phyloP scores from a whole-genome alignment of 2,113 vertebrate genomes.

The Saguinus midas region DNA sequence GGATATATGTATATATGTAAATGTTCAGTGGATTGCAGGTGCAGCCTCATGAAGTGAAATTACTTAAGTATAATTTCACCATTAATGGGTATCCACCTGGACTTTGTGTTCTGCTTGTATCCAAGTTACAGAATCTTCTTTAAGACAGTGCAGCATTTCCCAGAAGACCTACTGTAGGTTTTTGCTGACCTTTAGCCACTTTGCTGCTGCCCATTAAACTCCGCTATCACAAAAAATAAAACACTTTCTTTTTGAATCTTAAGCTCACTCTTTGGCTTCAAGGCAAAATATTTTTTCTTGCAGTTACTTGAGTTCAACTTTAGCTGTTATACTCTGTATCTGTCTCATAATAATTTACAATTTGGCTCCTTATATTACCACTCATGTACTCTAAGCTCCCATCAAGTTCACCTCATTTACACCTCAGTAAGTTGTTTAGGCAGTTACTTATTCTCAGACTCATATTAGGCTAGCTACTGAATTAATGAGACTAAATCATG shows the following conservation, averaged over 20 bases:
- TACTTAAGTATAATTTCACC: not conserved
- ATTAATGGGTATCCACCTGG: not conserved
- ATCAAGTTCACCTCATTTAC: not conserved
- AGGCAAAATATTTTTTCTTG: not conserved
- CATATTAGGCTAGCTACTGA: constrained; percentile 11
- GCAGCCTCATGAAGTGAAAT: not conserved
- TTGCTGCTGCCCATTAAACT: not conserved
- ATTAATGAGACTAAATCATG: not conserved
- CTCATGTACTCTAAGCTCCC: not conserved
- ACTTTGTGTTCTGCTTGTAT: not conserved
- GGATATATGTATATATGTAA: not conserved
- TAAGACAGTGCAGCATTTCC: not conserved
- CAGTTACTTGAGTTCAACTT: not conserved
- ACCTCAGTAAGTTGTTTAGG: not conserved
- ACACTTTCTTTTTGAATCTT: not conserved
- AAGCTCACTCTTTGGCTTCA: not conserved
- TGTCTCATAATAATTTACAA: not conserved
- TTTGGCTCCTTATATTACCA: not conserved
- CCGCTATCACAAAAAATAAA: not conserved
- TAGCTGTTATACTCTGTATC: not conserved
- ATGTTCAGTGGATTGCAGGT: not conserved
- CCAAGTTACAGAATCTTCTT: not conserved
- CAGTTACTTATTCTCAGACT: constrained; percentile 11
- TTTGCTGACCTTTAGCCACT: not conserved
- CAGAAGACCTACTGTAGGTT: not conserved